Evolutionary conservation across 2,113 vertebrate genomes (phyloP), one percentile per base, ranked within the genome.

Genomic region (Sylvia atricapilla): DNA sequence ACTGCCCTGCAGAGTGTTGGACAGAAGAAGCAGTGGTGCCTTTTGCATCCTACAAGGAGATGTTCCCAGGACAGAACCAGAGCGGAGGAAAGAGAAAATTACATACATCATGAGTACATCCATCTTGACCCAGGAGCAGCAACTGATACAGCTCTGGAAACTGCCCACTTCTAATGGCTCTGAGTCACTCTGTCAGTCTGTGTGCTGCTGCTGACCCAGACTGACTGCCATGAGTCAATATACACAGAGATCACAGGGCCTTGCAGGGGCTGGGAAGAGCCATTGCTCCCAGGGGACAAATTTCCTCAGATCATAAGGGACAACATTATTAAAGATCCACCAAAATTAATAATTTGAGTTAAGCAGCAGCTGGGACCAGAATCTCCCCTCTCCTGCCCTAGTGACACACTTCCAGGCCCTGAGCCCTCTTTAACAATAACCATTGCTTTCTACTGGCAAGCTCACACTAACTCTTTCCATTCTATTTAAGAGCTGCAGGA

Each of bases 401-500:
- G 47, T 84, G 43, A 44, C 73, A 88, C 15, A 2, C 52, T 84
- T 66, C 20, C 27, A 67, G 67, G 27, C 72, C 63, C 85, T 72
- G 27, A 92, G 60, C 52, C 64, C 31, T 75, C 87, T 83, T 89
- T 87, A 76, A 75, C 24, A 60, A 56, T 56, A 75, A 87, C 23
- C 3, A 0, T 64, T 95, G 83, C 73, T 72, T 95, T 89, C 85
- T 53, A 4, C 49, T 90, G 83, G 69, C 47, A 88, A 64, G 73
- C 44, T 94, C 86, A 75, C 69, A 90, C 64, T 97, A 96, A 95
- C 60, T 92, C 92, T 96, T 96, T 96, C 95, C 94, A 70, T 77
- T 6, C 90, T 96, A 59, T 91, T 96, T 97, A 81, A 88, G 72
- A 80, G 56, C 69, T 84, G 41, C 44, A 87, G 91, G 60, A 86